Evolutionary conservation across 2,888 invertebrate species (phyloP).

Genomic region (Resseliella maxima): DNA sequence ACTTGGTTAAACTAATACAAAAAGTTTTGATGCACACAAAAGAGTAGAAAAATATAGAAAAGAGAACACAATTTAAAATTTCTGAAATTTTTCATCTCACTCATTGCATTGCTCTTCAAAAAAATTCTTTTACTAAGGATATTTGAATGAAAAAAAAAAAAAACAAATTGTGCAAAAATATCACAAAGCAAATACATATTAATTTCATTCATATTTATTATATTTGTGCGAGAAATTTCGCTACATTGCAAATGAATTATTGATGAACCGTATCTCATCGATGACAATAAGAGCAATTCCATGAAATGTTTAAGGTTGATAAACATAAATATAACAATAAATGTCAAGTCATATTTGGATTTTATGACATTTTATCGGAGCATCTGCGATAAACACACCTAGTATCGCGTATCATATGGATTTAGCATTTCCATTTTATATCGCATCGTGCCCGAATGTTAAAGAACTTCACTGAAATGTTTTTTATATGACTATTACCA

Average conservation of each 20-base stretch:
- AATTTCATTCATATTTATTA: slow-evolving; percentile 38
- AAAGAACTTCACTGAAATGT: background rate
- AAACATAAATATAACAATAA: background rate
- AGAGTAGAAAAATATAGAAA: no score
- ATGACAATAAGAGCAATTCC: background rate
- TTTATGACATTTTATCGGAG: slow-evolving; percentile 39
- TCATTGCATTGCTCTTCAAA: background rate
- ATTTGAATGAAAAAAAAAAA: background rate
- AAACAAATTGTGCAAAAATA: background rate
- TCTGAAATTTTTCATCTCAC: background rate
- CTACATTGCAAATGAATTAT: background rate
- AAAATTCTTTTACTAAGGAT: background rate
- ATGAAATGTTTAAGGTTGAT: background rate
- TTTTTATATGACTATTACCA: slow-evolving; percentile 33
- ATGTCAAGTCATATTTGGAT: slow-evolving; percentile 23
- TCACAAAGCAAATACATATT: slow-evolving; percentile 6
- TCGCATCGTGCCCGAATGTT: background rate
- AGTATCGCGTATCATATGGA: background rate
- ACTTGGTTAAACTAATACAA: slow-evolving; percentile 21
- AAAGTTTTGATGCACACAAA: background rate
- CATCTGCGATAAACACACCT: slow-evolving; percentile 25
- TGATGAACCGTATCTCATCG: slow-evolving; percentile 24
- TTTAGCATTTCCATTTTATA: background rate
- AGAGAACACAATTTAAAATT: no score
- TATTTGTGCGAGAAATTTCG: background rate